phyloP scores from a whole-genome alignment of 2,797 vertebrate genomes.

The Meriones psammophilus region DNA sequence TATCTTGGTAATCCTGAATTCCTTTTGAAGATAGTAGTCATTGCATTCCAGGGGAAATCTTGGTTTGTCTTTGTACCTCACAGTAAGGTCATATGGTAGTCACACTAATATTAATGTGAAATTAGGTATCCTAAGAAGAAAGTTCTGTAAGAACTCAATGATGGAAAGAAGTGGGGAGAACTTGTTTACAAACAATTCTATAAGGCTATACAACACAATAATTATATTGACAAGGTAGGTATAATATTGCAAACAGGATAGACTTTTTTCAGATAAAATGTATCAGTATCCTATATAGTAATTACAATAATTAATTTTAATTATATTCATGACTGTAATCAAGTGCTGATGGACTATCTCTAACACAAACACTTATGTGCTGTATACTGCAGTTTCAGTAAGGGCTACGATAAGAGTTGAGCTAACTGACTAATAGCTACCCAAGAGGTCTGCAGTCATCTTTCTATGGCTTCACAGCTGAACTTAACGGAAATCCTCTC shows the following conservation, averaged over 20 bases:
- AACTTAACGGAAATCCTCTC: background rate
- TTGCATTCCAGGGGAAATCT: conserved; percentile 40
- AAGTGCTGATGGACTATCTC: background rate
- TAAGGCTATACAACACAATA: background rate
- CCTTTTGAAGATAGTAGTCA: conserved; percentile 12
- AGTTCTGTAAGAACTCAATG: background rate
- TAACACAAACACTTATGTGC: background rate
- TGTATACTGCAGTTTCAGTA: background rate
- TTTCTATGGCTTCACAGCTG: conserved; percentile 7
- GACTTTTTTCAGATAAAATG: background rate
- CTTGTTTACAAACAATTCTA: background rate
- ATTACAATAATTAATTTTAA: background rate
- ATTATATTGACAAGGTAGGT: background rate
- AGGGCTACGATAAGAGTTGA: background rate
- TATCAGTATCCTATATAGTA: background rate
- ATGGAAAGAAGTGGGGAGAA: background rate
- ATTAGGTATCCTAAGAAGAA: background rate
- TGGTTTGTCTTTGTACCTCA: conserved; percentile 36
- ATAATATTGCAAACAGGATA: background rate
- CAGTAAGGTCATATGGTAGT: background rate
- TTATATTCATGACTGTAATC: background rate
- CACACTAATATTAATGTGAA: conserved; percentile 58
- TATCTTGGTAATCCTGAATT: conserved; percentile 8
- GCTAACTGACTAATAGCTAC: background rate
- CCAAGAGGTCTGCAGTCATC: background rate